phyloP scores from a whole-genome alignment of 2,797 vertebrate species.

The Notoglanidium macrostoma region DNA sequence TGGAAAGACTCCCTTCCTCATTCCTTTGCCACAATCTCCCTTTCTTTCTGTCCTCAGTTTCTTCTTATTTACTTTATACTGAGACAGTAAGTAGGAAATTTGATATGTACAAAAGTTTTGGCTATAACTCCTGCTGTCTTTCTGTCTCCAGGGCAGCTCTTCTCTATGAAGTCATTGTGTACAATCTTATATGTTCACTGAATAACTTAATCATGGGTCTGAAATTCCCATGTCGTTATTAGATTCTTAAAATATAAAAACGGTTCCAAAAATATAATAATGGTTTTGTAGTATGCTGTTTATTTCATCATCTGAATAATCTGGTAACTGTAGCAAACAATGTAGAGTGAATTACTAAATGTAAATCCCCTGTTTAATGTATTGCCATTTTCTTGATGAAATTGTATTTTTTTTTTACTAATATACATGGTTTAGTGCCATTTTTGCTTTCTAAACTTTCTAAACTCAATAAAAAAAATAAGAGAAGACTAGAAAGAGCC shows the following conservation, averaged over 20 bases:
- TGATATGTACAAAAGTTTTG: not conserved
- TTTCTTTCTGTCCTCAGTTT: not conserved
- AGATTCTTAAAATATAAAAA: not conserved
- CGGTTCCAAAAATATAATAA: not conserved
- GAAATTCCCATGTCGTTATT: not conserved
- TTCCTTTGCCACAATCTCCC: not conserved
- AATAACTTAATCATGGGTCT: not conserved
- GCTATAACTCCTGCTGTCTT: not conserved
- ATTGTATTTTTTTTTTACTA: not conserved
- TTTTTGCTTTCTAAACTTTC: not conserved
- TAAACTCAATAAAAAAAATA: not conserved
- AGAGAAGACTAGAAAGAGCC: not conserved
- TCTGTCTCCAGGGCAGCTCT: not conserved
- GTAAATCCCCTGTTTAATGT: not conserved
- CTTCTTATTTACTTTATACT: not conserved
- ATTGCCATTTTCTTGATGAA: not conserved
- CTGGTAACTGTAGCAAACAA: not conserved
- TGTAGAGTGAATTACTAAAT: no score
- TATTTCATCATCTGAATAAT: not conserved
- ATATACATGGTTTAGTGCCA: not conserved
- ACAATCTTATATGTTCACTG: no score
- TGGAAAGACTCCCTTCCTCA: not conserved
- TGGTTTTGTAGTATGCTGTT: not conserved
- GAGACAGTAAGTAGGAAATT: not conserved
- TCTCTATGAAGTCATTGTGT: not conserved